Evolutionary conservation across 2,888 invertebrate genomes (phyloP).

Genomic region (Parnassius apollo): DNA sequence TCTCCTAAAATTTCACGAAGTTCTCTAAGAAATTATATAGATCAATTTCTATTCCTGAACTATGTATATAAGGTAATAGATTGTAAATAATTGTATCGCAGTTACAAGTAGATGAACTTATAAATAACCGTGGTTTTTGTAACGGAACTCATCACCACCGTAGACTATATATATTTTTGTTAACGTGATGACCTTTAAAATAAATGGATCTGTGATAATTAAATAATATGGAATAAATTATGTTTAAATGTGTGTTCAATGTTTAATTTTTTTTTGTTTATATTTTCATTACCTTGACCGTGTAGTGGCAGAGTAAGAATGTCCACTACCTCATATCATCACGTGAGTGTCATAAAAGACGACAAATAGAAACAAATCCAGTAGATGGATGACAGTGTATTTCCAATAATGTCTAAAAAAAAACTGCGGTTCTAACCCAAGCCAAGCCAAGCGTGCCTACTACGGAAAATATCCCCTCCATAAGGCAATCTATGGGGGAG

Average conservation of each 20-base stretch:
- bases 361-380: too few species aligned
- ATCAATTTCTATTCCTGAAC: constrained; percentile 31
- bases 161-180: constrained; percentile 80
- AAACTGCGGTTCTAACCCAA: too few species aligned
- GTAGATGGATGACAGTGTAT: too few species aligned
- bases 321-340: too few species aligned
- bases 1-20: constrained; percentile 23
- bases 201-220: constrained; percentile 81
- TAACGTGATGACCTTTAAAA: constrained; percentile 79
- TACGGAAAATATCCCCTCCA: too few species aligned
- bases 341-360: too few species aligned
- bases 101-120: constrained; percentile 39
- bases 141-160: constrained; percentile 60
- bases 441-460: too few species aligned
- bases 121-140: constrained; percentile 54
- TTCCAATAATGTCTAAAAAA: too few species aligned
- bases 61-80: constrained; percentile 65
- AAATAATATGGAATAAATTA: constrained; percentile 80
- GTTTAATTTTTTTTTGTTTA: constrained; percentile 25
- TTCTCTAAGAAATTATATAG: constrained; percentile 24
- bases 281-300: too few species aligned
- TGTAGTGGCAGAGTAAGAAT: too few species aligned
- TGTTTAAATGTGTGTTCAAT: constrained; percentile 72
- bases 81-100: constrained; percentile 68
- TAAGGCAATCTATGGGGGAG: too few species aligned